These are phyloP conservation scores for Decapterus maruadsi DNA, from an alignment of 2,797 vertebrate genomes.

Conservation along the genomic window DNA sequence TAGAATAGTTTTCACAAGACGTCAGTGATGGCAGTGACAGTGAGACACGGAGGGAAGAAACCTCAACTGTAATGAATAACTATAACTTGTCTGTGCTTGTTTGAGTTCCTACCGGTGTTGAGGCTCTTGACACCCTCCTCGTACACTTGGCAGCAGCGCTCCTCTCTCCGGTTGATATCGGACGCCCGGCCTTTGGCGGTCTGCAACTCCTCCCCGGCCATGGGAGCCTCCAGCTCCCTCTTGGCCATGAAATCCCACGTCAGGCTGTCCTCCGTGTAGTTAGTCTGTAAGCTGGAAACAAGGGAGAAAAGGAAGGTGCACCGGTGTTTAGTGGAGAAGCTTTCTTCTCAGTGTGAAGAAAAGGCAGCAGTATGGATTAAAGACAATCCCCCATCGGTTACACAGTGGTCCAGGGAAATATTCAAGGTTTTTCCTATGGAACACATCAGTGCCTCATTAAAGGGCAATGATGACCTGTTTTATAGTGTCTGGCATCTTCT, in stretches of 20 bases:
- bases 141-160: constrained; percentile 91
- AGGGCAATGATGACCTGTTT: too few species aligned
- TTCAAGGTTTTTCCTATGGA: too few species aligned
- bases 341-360: neutral
- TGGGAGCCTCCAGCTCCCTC: constrained; percentile 87
- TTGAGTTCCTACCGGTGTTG: constrained; percentile 84
- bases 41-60: neutral
- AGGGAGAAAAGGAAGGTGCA: too few species aligned
- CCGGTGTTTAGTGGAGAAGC: neutral
- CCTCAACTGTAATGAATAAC: neutral
- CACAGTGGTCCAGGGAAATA: too few species aligned
- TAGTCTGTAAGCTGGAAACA: constrained; percentile 87
- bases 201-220: constrained; percentile 75
- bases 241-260: constrained; percentile 96
- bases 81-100: neutral
- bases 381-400: too few species aligned
- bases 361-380: too few species aligned
- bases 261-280: constrained; percentile 86
- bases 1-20: neutral
- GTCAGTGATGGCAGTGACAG: neutral
- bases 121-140: constrained; percentile 90
- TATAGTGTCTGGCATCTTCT: too few species aligned
- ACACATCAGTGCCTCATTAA: too few species aligned
- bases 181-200: constrained; percentile 85
- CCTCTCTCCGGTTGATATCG: constrained; percentile 87